Evolutionary conservation across 2,113 vertebrate species (phyloP).

Genomic region (Axis porcinus): DNA sequence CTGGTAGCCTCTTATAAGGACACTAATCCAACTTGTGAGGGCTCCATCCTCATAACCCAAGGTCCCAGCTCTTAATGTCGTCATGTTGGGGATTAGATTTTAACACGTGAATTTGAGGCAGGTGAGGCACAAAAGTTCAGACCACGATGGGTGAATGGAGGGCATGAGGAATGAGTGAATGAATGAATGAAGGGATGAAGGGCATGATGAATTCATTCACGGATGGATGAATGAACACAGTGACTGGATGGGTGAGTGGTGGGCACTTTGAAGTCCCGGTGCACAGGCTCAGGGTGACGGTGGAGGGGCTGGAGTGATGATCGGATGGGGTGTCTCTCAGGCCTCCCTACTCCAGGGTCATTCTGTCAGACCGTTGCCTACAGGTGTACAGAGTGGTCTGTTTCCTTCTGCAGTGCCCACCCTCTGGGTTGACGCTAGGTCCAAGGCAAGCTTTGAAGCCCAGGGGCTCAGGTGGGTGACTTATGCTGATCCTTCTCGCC

Average conservation of each 20-base stretch:
- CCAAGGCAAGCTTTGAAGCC: background rate
- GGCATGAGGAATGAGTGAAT: background rate
- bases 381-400: background rate
- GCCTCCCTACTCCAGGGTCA: background rate
- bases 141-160: background rate
- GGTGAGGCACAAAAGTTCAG: background rate
- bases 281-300: background rate
- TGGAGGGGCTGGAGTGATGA: too few relatives aligned
- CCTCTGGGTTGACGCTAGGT: background rate
- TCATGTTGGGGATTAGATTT: background rate
- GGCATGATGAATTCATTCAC: background rate
- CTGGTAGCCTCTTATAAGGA: background rate
- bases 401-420: background rate
- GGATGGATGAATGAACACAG: background rate
- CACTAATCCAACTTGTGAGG: background rate
- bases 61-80: background rate
- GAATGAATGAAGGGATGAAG: background rate
- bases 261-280: fast-evolving
- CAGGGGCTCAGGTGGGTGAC: background rate
- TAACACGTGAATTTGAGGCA: background rate
- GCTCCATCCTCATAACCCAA: background rate
- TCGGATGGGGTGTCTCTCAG: background rate
- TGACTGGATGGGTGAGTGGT: background rate
- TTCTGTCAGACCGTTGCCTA: background rate
- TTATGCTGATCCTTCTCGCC: background rate